Percentiles rank a stretch among this genome's conserved stretches.
These are phyloP conservation scores for Hyphantria cunea DNA, from an alignment of 1,140 invertebrate genomes.

Conservation along the genomic window DNA sequence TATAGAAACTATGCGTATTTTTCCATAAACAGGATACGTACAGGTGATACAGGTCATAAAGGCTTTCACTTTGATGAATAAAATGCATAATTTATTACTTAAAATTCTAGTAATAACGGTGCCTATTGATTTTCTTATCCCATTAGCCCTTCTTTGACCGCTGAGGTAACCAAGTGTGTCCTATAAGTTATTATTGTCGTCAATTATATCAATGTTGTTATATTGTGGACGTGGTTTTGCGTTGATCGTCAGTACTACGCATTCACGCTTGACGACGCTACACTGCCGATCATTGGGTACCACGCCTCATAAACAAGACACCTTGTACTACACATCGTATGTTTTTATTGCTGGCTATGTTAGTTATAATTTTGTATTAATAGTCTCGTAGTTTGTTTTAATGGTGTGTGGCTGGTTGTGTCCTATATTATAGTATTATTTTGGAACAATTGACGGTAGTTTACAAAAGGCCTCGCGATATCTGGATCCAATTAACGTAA, in stretches of 20 bases:
- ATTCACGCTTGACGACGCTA: conserved; percentile 10
- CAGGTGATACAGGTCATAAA: not conserved
- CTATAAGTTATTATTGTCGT: too few relatives aligned
- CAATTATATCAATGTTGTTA: conserved; percentile 21
- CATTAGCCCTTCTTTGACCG: too few relatives aligned
- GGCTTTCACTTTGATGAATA: not conserved
- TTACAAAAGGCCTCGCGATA: too few relatives aligned
- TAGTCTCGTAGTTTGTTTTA: not conserved
- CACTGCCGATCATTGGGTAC: conserved; percentile 18
- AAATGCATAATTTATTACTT: conserved; percentile 17
- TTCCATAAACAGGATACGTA: not conserved
- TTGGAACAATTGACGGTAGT: not conserved
- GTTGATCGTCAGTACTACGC: conserved; percentile 12
- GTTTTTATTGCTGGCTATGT: conserved; percentile 17
- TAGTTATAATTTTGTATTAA: conserved; percentile 10
- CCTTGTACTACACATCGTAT: conserved; percentile 19
- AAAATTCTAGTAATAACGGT: conserved; percentile 16
- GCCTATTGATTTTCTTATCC: too few relatives aligned
- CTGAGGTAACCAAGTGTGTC: too few relatives aligned
- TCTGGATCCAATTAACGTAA: too few relatives aligned
- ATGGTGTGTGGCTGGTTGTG: not conserved
- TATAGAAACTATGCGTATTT: too few relatives aligned
- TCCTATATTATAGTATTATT: not conserved
- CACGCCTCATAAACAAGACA: conserved; percentile 29
- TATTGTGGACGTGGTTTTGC: conserved; percentile 17